These are phyloP conservation scores for Trichopria drosophilae DNA, from an alignment of 2,888 invertebrate species.

Conservation along the genomic window DNA sequence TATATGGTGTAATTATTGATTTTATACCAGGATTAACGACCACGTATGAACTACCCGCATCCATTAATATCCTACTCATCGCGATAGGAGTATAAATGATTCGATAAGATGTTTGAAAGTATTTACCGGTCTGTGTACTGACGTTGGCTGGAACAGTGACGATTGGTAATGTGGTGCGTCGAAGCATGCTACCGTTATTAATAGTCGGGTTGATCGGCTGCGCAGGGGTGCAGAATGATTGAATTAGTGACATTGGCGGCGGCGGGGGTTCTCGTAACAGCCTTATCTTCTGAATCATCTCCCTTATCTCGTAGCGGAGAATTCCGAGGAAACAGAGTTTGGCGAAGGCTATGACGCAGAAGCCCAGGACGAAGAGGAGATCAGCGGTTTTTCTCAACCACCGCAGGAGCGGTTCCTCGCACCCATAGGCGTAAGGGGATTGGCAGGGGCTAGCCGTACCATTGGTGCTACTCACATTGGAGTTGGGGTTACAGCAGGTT, in stretches of 20 bases:
- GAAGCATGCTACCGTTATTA: conserved; percentile 46
- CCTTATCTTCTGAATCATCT: conserved; percentile 90
- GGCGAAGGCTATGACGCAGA: conserved; percentile 86
- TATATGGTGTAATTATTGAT: no score
- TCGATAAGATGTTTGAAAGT: no score
- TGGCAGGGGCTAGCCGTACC: conserved; percentile 47
- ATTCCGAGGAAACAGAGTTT: conserved; percentile 88
- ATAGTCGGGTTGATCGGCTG: conserved; percentile 22
- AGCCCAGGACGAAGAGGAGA: conserved; percentile 78
- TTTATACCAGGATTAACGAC: no score
- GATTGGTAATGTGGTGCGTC: conserved; percentile 46
- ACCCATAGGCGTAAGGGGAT: conserved; percentile 61
- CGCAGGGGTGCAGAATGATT: conserved; percentile 46
- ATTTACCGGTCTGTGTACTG: no score
- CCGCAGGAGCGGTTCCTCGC: conserved; percentile 71
- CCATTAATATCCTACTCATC: not conserved
- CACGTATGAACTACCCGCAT: no score
- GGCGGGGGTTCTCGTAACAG: conserved; percentile 63
- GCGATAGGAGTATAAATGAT: no score
- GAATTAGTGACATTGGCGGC: conserved; percentile 47
- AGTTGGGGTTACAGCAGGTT: conserved; percentile 46
- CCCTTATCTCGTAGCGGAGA: conserved; percentile 82
- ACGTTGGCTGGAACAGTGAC: conserved; percentile 39
- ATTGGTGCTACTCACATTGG: conserved; percentile 3
- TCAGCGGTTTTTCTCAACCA: conserved; percentile 82